Conservation (phyloP, 2,797 vertebrate species). For the Tinamus major region DNA sequence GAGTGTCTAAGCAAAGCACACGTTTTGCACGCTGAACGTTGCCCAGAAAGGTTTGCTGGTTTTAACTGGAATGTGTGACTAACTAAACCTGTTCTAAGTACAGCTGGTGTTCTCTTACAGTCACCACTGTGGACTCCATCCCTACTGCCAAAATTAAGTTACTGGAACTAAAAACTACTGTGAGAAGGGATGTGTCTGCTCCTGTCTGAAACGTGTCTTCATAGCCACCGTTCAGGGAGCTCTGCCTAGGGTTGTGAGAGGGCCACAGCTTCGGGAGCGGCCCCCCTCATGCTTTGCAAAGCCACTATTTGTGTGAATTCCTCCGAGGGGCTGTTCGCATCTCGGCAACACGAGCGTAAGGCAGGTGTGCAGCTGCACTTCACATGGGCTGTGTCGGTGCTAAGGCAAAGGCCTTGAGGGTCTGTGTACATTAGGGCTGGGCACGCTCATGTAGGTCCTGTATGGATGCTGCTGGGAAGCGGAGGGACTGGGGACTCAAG, state of each 20-base stretch:
- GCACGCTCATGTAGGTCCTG: slow-evolving; percentile 18
- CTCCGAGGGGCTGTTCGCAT: background rate
- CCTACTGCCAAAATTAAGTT: background rate
- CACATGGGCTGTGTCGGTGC: background rate
- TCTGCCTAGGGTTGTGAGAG: background rate
- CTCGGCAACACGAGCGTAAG: background rate
- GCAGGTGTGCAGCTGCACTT: background rate
- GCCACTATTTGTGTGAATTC: background rate
- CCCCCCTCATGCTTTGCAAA: background rate
- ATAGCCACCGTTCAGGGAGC: background rate
- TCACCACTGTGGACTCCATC: background rate
- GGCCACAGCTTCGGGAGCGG: background rate
- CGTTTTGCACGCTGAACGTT: background rate
- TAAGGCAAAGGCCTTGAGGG: slow-evolving; percentile 45
- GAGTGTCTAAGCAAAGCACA: background rate
- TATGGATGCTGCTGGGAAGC: slow-evolving; percentile 54
- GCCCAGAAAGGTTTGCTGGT: background rate
- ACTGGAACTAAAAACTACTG: background rate
- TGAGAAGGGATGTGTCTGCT: background rate
- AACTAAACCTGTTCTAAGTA: background rate
- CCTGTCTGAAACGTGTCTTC: background rate
- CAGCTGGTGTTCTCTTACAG: background rate
- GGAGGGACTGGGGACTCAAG: slow-evolving; percentile 57
- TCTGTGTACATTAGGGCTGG: slow-evolving; percentile 63
- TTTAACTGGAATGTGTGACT: background rate